These are phyloP conservation scores for Stictonetta naevosa DNA, from an alignment of 2,113 vertebrate species.

Conservation along the genomic window DNA sequence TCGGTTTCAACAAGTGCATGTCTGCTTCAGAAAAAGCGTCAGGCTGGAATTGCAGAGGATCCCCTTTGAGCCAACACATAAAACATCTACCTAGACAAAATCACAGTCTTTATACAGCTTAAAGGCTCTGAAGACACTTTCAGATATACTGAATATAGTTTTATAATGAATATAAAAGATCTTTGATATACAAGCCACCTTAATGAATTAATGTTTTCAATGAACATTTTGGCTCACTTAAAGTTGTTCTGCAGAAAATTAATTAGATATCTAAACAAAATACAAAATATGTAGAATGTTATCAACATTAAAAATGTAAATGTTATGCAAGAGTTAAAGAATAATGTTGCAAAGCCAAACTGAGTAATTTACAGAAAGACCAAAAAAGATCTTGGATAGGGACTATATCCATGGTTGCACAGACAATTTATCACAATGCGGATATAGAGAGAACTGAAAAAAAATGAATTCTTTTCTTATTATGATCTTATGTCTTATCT, in stretches of 20 bases:
- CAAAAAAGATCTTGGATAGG: neutral
- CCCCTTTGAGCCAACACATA: neutral
- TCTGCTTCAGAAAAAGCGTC: neutral
- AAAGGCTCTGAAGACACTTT: neutral
- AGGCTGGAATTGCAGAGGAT: neutral
- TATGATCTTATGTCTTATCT: too few species aligned
- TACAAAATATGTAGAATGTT: neutral
- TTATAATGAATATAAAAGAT: neutral
- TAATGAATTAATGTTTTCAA: neutral
- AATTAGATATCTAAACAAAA: neutral
- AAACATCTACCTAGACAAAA: neutral
- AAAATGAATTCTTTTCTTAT: neutral
- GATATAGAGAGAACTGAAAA: neutral
- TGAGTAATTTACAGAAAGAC: neutral
- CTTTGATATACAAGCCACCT: neutral
- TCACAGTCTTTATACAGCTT: neutral
- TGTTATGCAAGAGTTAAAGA: neutral
- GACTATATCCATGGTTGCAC: too few species aligned
- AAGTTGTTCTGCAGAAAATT: accelerated
- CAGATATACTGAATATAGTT: neutral
- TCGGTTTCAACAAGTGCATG: neutral
- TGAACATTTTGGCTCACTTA: neutral
- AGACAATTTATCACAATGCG: neutral
- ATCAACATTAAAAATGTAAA: neutral
- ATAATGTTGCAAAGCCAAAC: neutral